Percentiles rank a stretch among this genome's conserved stretches.
These are phyloP conservation scores for Amorpha juglandis DNA, from an alignment of 2,888 invertebrate species.

Conservation along the genomic window DNA sequence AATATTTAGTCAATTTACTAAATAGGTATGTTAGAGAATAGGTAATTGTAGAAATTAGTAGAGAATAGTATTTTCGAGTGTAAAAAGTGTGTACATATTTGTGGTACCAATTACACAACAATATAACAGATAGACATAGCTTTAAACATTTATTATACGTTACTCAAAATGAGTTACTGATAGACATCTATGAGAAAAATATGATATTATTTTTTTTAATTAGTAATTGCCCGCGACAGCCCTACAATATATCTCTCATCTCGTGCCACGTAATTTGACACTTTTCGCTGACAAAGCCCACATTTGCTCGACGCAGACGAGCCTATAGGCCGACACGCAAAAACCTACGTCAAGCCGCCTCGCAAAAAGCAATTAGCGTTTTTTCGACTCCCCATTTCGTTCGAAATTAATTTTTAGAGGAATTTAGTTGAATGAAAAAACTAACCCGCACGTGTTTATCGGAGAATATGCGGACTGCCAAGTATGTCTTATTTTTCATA, in stretches of 20 bases:
- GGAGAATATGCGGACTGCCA: conserved; percentile 67
- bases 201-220: neutral
- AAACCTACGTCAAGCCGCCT: conserved; percentile 58
- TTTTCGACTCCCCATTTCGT: conserved; percentile 69
- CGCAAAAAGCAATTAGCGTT: conserved; percentile 81
- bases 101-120: no score
- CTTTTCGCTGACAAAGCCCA: conserved; percentile 82
- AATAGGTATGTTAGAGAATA: no score
- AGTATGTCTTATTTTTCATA: conserved; percentile 82
- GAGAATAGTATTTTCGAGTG: no score
- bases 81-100: no score
- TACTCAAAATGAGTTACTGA: no score
- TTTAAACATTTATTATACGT: no score
- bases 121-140: no score
- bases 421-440: conserved; percentile 63
- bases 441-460: conserved; percentile 76
- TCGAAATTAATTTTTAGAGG: conserved; percentile 78
- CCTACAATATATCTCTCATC: conserved; percentile 74
- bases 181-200: no score
- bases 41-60: no score
- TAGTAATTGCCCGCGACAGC: conserved; percentile 47
- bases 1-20: neutral
- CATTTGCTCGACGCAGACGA: conserved; percentile 73
- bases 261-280: conserved; percentile 84
- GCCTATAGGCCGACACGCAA: conserved; percentile 66